These are phyloP conservation scores for Thecophora atra DNA, from an alignment of 2,888 invertebrate species.

Conservation along the genomic window DNA sequence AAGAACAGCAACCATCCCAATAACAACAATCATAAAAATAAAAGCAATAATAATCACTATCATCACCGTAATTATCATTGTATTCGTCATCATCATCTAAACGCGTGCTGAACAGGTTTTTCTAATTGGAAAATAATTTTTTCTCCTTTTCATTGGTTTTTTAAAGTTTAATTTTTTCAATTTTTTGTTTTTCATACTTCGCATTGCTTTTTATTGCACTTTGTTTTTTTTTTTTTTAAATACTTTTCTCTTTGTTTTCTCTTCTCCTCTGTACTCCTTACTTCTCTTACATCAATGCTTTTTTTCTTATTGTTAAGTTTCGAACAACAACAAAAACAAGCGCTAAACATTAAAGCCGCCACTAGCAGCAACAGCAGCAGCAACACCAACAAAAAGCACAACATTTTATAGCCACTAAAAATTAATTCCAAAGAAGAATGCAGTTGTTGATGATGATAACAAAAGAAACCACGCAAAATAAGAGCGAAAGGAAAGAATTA, in stretches of 20 bases:
- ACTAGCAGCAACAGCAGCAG: slow-evolving; percentile 1
- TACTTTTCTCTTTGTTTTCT: neutral
- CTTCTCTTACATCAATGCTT: too few relatives aligned
- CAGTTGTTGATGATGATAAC: neutral
- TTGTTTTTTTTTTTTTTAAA: neutral
- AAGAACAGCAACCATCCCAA: slow-evolving; percentile 10
- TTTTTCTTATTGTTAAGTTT: neutral
- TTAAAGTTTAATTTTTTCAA: neutral
- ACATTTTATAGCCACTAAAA: slow-evolving; percentile 13
- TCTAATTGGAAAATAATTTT: neutral
- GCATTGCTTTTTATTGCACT: neutral
- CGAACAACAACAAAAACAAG: neutral
- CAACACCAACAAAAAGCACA: slow-evolving; percentile 3
- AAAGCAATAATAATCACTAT: slow-evolving; percentile 1
- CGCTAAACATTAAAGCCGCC: too few relatives aligned
- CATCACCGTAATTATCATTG: too few relatives aligned
- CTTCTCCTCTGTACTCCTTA: too few relatives aligned
- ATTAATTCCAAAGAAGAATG: slow-evolving; percentile 24
- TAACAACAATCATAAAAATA: neutral
- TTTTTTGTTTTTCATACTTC: slow-evolving; percentile 5
- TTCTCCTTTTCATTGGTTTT: neutral
- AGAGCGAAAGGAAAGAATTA: neutral
- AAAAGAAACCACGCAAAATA: neutral
- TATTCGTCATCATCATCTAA: neutral
- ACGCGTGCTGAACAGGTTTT: slow-evolving; percentile 34